phyloP scores from a whole-genome alignment of 2,888 invertebrate species.

The Peribatodes rhomboidaria region DNA sequence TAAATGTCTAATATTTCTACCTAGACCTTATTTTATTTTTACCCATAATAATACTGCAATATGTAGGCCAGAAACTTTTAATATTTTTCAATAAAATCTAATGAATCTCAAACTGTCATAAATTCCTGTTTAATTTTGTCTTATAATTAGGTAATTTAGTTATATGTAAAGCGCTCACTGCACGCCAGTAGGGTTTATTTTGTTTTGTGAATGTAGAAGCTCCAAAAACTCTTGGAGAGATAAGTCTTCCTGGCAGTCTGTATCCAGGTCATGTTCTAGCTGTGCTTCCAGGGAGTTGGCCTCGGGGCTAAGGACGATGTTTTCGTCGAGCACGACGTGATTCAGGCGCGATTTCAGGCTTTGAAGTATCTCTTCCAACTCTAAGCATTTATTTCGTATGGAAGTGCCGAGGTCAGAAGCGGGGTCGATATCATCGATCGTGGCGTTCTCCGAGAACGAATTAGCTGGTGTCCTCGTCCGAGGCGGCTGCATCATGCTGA shows the following conservation, averaged over 20 bases:
- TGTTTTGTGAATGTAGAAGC: slow-evolving; percentile 80
- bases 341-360: slow-evolving; percentile 82
- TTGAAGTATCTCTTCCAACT: slow-evolving; percentile 82
- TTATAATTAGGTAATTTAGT: slow-evolving; percentile 51
- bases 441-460: slow-evolving; percentile 77
- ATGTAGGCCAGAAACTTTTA: slow-evolving; percentile 61
- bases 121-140: slow-evolving; percentile 72
- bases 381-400: slow-evolving; percentile 82
- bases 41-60: slow-evolving; percentile 48
- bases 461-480: slow-evolving; percentile 80
- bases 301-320: slow-evolving; percentile 82
- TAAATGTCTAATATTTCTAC: slow-evolving; percentile 27
- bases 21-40: slow-evolving; percentile 11
- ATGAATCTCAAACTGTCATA: slow-evolving; percentile 73
- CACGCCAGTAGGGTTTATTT: slow-evolving; percentile 72
- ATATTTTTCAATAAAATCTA: slow-evolving; percentile 72
- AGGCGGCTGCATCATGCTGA: slow-evolving; percentile 79
- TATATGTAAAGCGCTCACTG: slow-evolving; percentile 63
- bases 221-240: slow-evolving; percentile 83
- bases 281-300: slow-evolving; percentile 82
- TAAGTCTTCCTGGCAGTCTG: slow-evolving; percentile 83
- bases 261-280: slow-evolving; percentile 82
- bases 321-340: slow-evolving; percentile 82
- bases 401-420: slow-evolving; percentile 81
- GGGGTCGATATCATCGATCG: slow-evolving; percentile 82